These are phyloP conservation scores for Alethe diademata DNA, from an alignment of 2,113 vertebrate genomes.

Conservation along the genomic window DNA sequence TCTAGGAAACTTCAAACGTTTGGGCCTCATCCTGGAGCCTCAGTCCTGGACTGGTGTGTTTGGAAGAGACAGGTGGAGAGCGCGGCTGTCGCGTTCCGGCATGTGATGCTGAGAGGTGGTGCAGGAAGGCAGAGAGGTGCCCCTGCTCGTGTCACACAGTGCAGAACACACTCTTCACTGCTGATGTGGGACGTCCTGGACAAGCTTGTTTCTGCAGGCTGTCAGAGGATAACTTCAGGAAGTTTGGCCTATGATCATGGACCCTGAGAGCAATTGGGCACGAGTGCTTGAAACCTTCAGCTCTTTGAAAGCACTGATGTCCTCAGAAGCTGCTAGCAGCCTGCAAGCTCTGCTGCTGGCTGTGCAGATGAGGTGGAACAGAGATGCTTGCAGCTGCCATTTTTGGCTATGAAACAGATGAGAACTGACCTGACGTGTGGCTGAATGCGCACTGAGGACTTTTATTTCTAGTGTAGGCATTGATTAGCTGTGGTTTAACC, in stretches of 20 bases:
- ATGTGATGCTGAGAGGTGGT: not conserved
- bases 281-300: not conserved
- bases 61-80: not conserved
- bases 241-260: not conserved
- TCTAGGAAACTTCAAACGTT: not conserved
- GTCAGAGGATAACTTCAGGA: not conserved
- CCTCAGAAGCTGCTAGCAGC: not conserved
- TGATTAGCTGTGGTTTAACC: not conserved
- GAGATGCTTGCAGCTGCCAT: fast-evolving
- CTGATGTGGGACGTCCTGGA: fast-evolving
- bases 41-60: not conserved
- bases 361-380: not conserved
- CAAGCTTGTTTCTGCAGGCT: not conserved
- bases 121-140: not conserved
- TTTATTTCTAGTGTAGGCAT: not conserved
- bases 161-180: not conserved
- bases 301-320: not conserved
- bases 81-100: fast-evolving
- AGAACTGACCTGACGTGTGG: not conserved
- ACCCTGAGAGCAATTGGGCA: not conserved
- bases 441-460: not conserved
- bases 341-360: not conserved
- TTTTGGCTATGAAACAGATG: not conserved
- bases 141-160: not conserved
- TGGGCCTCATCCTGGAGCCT: not conserved